A percentile compares a stretch with the other conserved stretches of the same genome.
These are phyloP conservation scores for Abrostola tripartita DNA, from an alignment of 2,888 invertebrate species.

Conservation along the genomic window DNA sequence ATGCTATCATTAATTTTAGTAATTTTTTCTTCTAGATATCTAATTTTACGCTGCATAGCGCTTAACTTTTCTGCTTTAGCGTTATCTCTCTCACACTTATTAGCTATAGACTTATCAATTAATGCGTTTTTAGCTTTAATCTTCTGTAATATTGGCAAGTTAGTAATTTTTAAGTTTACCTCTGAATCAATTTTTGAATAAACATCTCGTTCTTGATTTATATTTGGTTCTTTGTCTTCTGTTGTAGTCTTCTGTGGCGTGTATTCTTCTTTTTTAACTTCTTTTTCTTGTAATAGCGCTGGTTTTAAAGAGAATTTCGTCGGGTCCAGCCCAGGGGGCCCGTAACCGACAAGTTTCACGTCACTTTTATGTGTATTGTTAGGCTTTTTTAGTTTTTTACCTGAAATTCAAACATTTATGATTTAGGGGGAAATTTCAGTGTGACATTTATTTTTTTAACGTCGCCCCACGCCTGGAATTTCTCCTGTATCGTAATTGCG, in stretches of 20 bases:
- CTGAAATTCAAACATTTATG: too few relatives aligned
- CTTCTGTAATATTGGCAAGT: slow-evolving; percentile 33
- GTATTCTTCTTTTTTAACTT: too few relatives aligned
- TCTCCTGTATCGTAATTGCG: too few relatives aligned
- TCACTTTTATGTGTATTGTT: too few relatives aligned
- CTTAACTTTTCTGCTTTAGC: neutral
- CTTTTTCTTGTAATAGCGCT: too few relatives aligned
- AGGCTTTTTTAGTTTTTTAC: too few relatives aligned
- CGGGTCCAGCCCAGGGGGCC: too few relatives aligned
- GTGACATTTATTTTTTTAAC: too few relatives aligned
- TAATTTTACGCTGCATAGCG: slow-evolving; percentile 24
- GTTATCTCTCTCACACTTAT: slow-evolving; percentile 2
- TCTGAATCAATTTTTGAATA: slow-evolving; percentile 62
- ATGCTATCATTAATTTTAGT: slow-evolving; percentile 18
- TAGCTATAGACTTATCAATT: neutral
- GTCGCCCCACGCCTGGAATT: too few relatives aligned
- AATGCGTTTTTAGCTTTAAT: slow-evolving; percentile 4
- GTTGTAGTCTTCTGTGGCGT: neutral
- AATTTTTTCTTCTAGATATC: slow-evolving; percentile 26
- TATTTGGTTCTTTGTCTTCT: slow-evolving; percentile 15
- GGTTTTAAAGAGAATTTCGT: too few relatives aligned
- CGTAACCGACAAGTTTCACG: too few relatives aligned
- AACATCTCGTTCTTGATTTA: slow-evolving; percentile 28
- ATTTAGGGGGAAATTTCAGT: too few relatives aligned
- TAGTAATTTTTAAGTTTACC: slow-evolving; percentile 53